Percentiles rank a stretch among this genome's conserved stretches.
Conservation (phyloP, 2,113 vertebrate genomes). For the Cinclus cinclus region DNA sequence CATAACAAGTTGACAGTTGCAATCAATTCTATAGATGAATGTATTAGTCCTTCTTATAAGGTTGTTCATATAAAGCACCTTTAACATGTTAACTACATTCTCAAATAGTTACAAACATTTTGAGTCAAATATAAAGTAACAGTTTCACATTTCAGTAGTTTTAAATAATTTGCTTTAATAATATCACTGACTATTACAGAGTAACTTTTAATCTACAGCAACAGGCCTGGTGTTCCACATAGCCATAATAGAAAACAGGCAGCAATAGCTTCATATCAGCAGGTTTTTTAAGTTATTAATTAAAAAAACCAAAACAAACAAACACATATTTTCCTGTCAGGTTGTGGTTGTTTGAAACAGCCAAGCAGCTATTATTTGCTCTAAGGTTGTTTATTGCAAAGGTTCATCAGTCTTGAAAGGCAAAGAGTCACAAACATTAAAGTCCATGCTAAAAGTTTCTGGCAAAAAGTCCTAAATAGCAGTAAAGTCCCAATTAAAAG, state of each 20-base stretch:
- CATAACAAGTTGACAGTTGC: neutral
- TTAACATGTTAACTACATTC: neutral
- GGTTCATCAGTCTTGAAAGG: too few relatives aligned
- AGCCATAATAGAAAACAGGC: neutral
- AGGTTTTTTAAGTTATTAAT: neutral
- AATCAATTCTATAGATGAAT: neutral
- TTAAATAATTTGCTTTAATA: neutral
- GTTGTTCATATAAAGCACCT: neutral
- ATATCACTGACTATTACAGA: neutral
- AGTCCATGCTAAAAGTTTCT: too few relatives aligned
- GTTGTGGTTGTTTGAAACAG: too few relatives aligned
- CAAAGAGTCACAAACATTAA: too few relatives aligned
- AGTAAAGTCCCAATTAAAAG: too few relatives aligned
- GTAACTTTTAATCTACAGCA: neutral
- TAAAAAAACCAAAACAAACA: neutral
- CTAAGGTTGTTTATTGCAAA: too few relatives aligned
- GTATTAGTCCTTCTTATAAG: neutral
- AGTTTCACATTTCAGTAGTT: neutral
- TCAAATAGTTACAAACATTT: neutral
- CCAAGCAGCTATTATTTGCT: too few relatives aligned
- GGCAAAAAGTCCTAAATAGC: too few relatives aligned
- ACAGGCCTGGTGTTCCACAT: neutral
- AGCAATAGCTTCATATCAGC: neutral
- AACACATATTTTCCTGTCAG: neutral
- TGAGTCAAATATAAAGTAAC: neutral